Base-by-base conservation (phyloP, 2,797 vertebrate species). In the Sebastes nivosus region DNA sequence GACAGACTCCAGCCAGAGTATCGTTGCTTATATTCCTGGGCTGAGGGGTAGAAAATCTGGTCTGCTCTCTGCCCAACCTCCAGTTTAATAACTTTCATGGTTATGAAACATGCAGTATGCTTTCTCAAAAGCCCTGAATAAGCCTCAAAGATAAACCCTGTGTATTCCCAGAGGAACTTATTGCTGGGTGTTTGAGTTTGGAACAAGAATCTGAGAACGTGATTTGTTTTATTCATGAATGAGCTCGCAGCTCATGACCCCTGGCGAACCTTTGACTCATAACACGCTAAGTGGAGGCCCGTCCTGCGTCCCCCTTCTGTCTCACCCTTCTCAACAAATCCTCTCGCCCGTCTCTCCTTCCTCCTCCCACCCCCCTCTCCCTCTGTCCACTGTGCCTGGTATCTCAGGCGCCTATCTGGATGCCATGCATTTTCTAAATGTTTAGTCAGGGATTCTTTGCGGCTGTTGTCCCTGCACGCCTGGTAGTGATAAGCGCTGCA, bases 341-440 rank as follows among this genome's bases (percentile, higher is more conserved):
- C 75, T 81, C 75, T 30, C 16, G 63, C 71, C 77, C 55, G 74
- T 71, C 83, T 73, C 80, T 58, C 75, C 68, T 38, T 30, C 64
- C 36, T 61, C 73, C 30, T 54, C 65, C 65, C 69, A 12, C 36
- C 0, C 36, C 36, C 13, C 13, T 16, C 67, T 57, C 73, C 30
- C 66, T 50, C 77, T 10, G 58, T 64, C 77, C 82, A 79, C 20
- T 24, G 30, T 54, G 77, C 85, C 83, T 84, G 88, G 81, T 89
- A 89, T 90, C 89, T 80, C 57, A 84, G 91, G 87, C 88, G 82
- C 91, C 86, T 88, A 67, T 91, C 81, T 88, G 87, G 87, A 94
- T 93, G 86, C 93, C 88, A 68, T 9, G 24, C 92, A 94, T 94
- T 88, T 91, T 94, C 91, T 74, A 75, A 88, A 94, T 92, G 85